These are phyloP conservation scores for Agrotis clavis DNA, from an alignment of 2,888 invertebrate species.

Conservation along the genomic window DNA sequence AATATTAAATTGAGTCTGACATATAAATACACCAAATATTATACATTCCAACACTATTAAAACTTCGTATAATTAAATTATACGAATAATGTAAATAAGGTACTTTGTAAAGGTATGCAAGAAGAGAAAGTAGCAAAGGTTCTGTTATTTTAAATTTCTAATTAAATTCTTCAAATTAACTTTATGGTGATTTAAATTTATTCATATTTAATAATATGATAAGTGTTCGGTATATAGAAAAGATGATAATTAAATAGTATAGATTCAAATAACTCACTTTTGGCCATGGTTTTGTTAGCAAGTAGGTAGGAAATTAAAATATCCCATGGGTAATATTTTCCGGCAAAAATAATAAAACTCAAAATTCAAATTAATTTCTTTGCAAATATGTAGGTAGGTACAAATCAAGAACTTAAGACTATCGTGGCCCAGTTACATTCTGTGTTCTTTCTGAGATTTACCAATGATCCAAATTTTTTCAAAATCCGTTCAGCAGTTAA, in stretches of 20 bases:
- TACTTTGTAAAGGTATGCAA: constrained; percentile 16
- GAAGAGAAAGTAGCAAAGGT: constrained; percentile 34
- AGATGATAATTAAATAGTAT: neutral
- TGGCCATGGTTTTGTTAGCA: neutral
- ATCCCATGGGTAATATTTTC: neutral
- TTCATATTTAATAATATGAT: constrained; percentile 2
- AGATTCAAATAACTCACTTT: neutral
- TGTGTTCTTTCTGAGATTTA: neutral
- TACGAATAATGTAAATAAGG: constrained; percentile 15
- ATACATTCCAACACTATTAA: constrained; percentile 25
- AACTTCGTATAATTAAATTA: constrained; percentile 18
- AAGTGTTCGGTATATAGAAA: neutral
- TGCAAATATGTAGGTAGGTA: too few species aligned
- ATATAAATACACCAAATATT: constrained; percentile 13
- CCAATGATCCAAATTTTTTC: neutral
- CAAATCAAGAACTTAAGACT: too few species aligned
- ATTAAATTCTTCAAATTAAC: constrained; percentile 19
- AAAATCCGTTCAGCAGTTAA: neutral
- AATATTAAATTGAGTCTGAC: constrained; percentile 13
- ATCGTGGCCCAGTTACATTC: too few species aligned
- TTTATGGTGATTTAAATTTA: constrained; percentile 9
- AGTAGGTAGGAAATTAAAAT: neutral
- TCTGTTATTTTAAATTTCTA: constrained; percentile 5
- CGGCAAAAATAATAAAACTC: too few species aligned
- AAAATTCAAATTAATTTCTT: too few species aligned